phyloP scores from a whole-genome alignment of 2,797 vertebrate genomes.

The Cottoperca gobio region DNA sequence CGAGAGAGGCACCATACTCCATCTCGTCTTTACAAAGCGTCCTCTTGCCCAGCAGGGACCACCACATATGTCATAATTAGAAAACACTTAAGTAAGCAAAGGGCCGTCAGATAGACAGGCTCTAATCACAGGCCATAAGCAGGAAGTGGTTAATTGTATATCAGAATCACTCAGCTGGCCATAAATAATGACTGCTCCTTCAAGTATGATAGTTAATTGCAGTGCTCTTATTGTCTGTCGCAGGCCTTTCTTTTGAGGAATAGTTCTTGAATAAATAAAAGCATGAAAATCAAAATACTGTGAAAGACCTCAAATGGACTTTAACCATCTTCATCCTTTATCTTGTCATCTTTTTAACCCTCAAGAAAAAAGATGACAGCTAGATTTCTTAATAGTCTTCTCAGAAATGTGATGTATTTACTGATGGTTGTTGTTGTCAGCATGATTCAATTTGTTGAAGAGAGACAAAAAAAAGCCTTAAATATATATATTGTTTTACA shows the following conservation, averaged over 20 bases:
- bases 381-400: slow-evolving; percentile 11
- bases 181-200: slow-evolving; percentile 87
- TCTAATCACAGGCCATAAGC: slow-evolving; percentile 88
- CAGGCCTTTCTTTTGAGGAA: slow-evolving; percentile 77
- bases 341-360: slow-evolving; percentile 66
- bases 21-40: slow-evolving; percentile 95
- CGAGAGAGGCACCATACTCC: slow-evolving; percentile 80
- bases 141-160: slow-evolving; percentile 90
- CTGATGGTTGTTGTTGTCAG: slow-evolving; percentile 19
- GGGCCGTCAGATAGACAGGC: slow-evolving; percentile 82
- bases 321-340: slow-evolving; percentile 65
- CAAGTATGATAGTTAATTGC: slow-evolving; percentile 84
- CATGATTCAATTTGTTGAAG: slow-evolving; percentile 3
- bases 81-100: slow-evolving; percentile 98
- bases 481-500: slow-evolving; percentile 28
- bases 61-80: slow-evolving; percentile 97
- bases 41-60: slow-evolving; percentile 91
- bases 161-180: slow-evolving; percentile 86
- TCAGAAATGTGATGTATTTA: slow-evolving; percentile 26
- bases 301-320: slow-evolving; percentile 77
- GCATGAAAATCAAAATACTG: slow-evolving; percentile 69
- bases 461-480: slow-evolving; percentile 1
- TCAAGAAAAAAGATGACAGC: slow-evolving; percentile 38
- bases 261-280: slow-evolving; percentile 81
- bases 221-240: slow-evolving; percentile 69